phyloP scores from a whole-genome alignment of 2,888 invertebrate species.

The Drosophila mimetica region DNA sequence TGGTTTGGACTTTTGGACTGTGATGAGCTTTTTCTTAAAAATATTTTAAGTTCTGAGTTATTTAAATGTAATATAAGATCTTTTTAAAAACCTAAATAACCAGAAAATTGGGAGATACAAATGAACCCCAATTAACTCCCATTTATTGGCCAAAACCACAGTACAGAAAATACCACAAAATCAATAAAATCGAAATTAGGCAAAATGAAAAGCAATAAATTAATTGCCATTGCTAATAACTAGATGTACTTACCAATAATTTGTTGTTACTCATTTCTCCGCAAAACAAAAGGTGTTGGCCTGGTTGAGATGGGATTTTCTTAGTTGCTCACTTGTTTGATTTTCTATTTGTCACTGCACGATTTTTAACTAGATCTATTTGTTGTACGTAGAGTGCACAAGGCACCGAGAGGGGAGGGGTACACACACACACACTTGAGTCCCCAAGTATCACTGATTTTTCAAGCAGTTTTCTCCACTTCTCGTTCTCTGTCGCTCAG shows the following conservation, averaged over 20 bases:
- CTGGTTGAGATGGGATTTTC: conserved; percentile 45
- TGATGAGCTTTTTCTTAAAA: no score
- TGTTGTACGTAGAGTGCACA: conserved; percentile 56
- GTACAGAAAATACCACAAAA: conserved; percentile 23
- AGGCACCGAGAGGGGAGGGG: conserved; percentile 33
- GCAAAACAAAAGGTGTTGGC: conserved; percentile 63
- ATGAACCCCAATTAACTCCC: conserved; percentile 4
- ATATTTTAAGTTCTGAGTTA: neutral
- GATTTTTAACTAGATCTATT: conserved; percentile 40
- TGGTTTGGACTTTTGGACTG: neutral
- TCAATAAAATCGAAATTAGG: conserved; percentile 12
- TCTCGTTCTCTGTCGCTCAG: conserved; percentile 32
- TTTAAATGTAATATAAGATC: neutral
- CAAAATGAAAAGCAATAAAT: conserved; percentile 47
- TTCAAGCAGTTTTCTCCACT: conserved; percentile 50
- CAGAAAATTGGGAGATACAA: conserved; percentile 17
- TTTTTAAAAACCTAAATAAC: neutral
- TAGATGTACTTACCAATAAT: conserved; percentile 76
- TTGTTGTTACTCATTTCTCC: conserved; percentile 82
- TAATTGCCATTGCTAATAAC: conserved; percentile 41
- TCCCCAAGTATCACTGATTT: conserved; percentile 35
- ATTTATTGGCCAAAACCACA: conserved; percentile 41
- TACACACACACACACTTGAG: conserved; percentile 42
- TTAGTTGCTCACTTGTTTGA: conserved; percentile 32
- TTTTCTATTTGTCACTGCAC: conserved; percentile 47